Percentiles rank a stretch among this genome's conserved stretches.
Conservation (phyloP, 2,888 invertebrate genomes). For the Spilosoma lubricipeda region DNA sequence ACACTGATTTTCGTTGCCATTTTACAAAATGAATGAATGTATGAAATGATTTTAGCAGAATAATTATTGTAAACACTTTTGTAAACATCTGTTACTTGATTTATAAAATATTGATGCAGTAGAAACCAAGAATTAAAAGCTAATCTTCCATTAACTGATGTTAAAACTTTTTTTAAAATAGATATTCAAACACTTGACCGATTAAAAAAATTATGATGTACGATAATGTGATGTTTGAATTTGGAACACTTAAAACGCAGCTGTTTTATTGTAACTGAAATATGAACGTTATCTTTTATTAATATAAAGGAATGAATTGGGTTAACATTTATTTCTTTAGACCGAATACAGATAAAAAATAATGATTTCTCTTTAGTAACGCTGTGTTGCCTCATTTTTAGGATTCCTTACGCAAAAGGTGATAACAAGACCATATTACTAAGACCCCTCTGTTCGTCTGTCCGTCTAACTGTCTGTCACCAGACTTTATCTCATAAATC, state of each 20-base stretch:
- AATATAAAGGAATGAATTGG: conserved; percentile 4
- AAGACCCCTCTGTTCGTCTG: too few species aligned
- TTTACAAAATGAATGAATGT: too few species aligned
- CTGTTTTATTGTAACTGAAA: conserved; percentile 16
- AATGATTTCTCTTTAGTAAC: not conserved
- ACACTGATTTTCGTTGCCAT: too few species aligned
- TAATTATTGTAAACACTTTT: not conserved
- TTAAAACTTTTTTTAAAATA: conserved; percentile 2
- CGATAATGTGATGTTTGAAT: conserved; percentile 20
- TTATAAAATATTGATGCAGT: not conserved
- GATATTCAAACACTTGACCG: conserved; percentile 21
- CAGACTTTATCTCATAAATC: too few species aligned
- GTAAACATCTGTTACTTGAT: not conserved
- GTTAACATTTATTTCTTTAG: conserved; percentile 22
- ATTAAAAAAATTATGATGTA: conserved; percentile 20
- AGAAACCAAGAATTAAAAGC: not conserved
- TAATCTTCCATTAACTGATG: not conserved
- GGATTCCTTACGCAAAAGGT: too few species aligned
- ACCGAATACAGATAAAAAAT: conserved; percentile 9
- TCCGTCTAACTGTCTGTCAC: too few species aligned
- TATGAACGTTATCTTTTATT: conserved; percentile 17
- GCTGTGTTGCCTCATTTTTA: too few species aligned
- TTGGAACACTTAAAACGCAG: conserved; percentile 16
- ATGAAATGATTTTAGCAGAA: too few species aligned
- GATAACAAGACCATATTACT: too few species aligned